phyloP scores from a whole-genome alignment of 2,113 vertebrate genomes.

The Brachirus orientalis region DNA sequence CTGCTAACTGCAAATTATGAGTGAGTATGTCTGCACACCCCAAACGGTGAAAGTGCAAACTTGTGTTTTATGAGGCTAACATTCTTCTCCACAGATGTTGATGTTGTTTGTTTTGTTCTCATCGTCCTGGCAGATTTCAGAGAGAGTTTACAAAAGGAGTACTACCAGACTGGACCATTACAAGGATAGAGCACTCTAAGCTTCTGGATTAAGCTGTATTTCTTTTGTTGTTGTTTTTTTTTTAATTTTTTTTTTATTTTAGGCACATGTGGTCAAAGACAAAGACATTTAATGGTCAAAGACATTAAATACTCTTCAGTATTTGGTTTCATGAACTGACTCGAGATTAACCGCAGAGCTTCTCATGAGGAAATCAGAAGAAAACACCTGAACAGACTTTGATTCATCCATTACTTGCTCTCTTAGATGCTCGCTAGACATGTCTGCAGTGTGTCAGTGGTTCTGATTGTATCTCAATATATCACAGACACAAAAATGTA shows the following conservation, averaged over 20 bases:
- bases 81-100: not conserved
- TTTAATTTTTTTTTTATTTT: not conserved
- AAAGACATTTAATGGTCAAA: slow-evolving; percentile 16
- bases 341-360: not conserved
- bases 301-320: not conserved
- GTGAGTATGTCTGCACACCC: slow-evolving; percentile 76
- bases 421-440: not conserved
- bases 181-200: slow-evolving; percentile 91
- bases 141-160: slow-evolving; percentile 96
- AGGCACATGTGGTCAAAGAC: not conserved
- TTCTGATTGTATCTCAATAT: not conserved
- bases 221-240: no score
- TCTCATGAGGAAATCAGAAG: not conserved
- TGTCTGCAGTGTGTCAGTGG: not conserved
- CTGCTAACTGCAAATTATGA: slow-evolving; percentile 93
- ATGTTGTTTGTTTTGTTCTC: not conserved
- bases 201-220: slow-evolving; percentile 83
- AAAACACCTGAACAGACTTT: not conserved
- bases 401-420: slow-evolving; percentile 4
- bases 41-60: not conserved
- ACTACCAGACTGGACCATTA: slow-evolving; percentile 93
- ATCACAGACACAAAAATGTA: not conserved
- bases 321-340: not conserved
- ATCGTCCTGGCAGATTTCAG: slow-evolving; percentile 84
- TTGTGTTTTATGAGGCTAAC: no score